Evolutionary conservation across 2,797 vertebrate species (phyloP).

Genomic region (Tiaroga cobitis): DNA sequence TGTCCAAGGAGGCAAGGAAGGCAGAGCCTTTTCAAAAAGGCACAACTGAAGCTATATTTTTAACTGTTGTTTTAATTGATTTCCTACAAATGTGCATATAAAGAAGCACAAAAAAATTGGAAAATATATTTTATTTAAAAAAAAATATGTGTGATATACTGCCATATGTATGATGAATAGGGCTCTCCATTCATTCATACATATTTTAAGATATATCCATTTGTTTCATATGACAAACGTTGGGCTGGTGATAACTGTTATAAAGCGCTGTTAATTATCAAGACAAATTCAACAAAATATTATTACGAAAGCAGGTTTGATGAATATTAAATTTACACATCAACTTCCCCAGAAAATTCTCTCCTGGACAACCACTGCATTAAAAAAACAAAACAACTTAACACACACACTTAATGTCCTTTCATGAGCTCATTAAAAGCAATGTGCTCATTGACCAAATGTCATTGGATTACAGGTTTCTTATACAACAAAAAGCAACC

Average conservation of each 20-base stretch:
- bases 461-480: not conserved
- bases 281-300: not conserved
- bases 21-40: not conserved
- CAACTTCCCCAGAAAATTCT: not conserved
- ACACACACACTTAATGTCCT: conserved; percentile 11
- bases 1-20: not conserved
- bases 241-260: not conserved
- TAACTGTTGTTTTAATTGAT: not conserved
- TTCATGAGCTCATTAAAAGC: conserved; percentile 26
- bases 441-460: conserved; percentile 31
- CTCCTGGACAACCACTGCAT: not conserved
- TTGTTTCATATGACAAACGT: not conserved
- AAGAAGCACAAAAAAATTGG: not conserved
- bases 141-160: too few relatives aligned
- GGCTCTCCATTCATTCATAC: not conserved
- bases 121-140: not conserved
- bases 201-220: not conserved
- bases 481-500: not conserved
- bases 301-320: not conserved
- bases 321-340: not conserved
- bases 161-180: not conserved
- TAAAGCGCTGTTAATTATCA: not conserved
- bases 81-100: not conserved
- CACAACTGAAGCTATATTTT: not conserved
- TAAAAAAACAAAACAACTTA: not conserved